Conservation (phyloP, 2,797 vertebrate genomes). For the Gymnoscopelus microlampas region DNA sequence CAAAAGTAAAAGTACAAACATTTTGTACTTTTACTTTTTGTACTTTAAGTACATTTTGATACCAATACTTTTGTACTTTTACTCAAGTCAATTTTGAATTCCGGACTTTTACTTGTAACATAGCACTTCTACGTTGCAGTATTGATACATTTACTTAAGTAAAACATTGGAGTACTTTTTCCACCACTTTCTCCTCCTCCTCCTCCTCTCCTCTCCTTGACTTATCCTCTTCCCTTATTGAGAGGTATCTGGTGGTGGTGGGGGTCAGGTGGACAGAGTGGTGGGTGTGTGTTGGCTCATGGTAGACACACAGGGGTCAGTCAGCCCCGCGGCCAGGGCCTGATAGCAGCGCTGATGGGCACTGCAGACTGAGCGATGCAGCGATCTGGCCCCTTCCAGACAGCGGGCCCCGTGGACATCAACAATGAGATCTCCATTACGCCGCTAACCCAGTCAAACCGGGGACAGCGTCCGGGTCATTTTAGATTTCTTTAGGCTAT, state of each 20-base stretch:
- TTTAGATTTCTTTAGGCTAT: too few species aligned
- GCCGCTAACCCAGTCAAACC: constrained; percentile 75
- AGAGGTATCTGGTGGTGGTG: constrained; percentile 24
- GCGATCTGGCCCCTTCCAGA: constrained; percentile 65
- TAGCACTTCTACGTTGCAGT: too few species aligned
- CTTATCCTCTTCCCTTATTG: constrained; percentile 14
- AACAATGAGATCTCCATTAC: constrained; percentile 81
- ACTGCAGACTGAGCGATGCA: constrained; percentile 54
- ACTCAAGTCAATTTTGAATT: too few species aligned
- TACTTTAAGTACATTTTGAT: too few species aligned
- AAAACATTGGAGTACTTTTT: too few species aligned
- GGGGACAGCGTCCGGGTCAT: background rate
- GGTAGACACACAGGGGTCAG: constrained; percentile 35
- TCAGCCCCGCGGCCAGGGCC: constrained; percentile 41
- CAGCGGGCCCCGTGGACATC: constrained; percentile 65
- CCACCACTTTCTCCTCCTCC: too few species aligned
- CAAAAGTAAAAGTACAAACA: too few species aligned
- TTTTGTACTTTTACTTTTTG: too few species aligned
- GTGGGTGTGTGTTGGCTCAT: constrained; percentile 29
- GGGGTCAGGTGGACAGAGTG: constrained; percentile 36
- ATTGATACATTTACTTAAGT: too few species aligned
- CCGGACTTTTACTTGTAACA: too few species aligned
- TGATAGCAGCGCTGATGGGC: constrained; percentile 69
- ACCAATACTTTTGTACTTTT: too few species aligned
- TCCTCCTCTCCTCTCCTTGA: background rate